A percentile compares a stretch with the other conserved stretches of the same genome.
Conservation (phyloP, 2,888 invertebrate species). For the Nomada lathburiana region DNA sequence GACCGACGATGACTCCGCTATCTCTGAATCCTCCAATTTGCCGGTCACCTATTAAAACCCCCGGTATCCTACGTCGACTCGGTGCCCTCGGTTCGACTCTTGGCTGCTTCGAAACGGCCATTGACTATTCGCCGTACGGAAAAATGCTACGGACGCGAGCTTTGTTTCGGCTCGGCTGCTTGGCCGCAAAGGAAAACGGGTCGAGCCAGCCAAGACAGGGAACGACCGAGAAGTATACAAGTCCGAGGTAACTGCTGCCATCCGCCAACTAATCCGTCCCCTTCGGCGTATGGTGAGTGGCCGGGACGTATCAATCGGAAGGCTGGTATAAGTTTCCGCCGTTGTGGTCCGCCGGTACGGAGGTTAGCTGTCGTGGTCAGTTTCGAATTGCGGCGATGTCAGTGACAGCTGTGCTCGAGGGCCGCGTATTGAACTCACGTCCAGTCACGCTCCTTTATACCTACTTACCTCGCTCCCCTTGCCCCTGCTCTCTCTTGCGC, state of each 20-base stretch:
- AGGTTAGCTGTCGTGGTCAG: constrained; percentile 84
- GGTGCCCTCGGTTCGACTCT: constrained; percentile 26
- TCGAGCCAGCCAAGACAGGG: background rate
- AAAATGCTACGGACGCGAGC: background rate
- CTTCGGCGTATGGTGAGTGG: constrained; percentile 83
- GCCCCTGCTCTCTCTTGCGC: constrained; percentile 26
- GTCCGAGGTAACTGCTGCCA: constrained; percentile 63
- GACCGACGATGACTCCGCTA: constrained; percentile 62
- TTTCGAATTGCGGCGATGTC: constrained; percentile 84
- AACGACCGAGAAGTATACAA: background rate
- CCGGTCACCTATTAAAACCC: constrained; percentile 61
- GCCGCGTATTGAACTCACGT: constrained; percentile 83
- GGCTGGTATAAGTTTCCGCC: constrained; percentile 83
- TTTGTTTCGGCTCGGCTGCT: background rate
- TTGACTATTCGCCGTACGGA: background rate
- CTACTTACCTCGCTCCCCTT: constrained; percentile 77
- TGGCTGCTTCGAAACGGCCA: background rate
- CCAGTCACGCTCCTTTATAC: constrained; percentile 83
- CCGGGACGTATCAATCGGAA: constrained; percentile 84
- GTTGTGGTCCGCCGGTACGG: constrained; percentile 80
- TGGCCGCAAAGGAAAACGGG: background rate
- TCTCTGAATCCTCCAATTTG: constrained; percentile 68
- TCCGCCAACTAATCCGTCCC: constrained; percentile 80
- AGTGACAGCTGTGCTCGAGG: constrained; percentile 83
- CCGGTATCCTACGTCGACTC: constrained; percentile 17